phyloP scores from a whole-genome alignment of 1,140 invertebrate genomes.

The Lordiphosa collinella region DNA sequence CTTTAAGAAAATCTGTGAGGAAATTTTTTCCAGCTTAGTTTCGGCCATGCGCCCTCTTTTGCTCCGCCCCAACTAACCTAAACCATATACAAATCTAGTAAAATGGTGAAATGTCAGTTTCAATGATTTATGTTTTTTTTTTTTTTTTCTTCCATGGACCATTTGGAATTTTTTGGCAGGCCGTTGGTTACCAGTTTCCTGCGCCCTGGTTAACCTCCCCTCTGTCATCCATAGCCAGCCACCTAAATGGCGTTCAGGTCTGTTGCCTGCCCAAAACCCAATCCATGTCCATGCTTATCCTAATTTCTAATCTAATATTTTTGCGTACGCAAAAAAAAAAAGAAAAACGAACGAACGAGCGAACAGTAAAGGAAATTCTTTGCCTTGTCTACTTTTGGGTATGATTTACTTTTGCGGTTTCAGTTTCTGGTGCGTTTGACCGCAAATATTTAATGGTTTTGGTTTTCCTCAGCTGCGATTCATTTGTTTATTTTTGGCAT shows the following conservation, averaged over 20 bases:
- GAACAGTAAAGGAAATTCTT: constrained; percentile 35
- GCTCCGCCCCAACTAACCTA: constrained; percentile 2
- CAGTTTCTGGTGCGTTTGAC: constrained; percentile 74
- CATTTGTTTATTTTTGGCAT: constrained; percentile 70
- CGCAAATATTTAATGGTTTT: constrained; percentile 78
- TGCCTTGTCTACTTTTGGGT: constrained; percentile 50
- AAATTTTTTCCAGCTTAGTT: too few relatives aligned
- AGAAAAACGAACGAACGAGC: background rate
- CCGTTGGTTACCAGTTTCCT: constrained; percentile 39
- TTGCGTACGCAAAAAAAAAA: constrained; percentile 43
- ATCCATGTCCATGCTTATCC: constrained; percentile 54
- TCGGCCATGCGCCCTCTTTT: too few relatives aligned
- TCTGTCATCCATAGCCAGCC: constrained; percentile 10
- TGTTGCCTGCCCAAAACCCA: constrained; percentile 43
- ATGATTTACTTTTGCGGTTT: constrained; percentile 77
- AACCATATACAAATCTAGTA: constrained; percentile 56
- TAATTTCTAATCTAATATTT: constrained; percentile 78
- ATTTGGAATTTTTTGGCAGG: constrained; percentile 64
- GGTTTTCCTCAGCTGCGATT: constrained; percentile 72
- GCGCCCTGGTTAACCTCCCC: background rate
- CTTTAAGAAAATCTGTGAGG: too few relatives aligned
- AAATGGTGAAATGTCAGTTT: constrained; percentile 77
- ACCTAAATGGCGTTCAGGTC: constrained; percentile 58
- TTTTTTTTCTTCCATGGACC: constrained; percentile 49
- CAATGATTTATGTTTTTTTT: constrained; percentile 75